These are phyloP conservation scores for Latrodectus hesperus DNA, from an alignment of 2,888 invertebrate species.

Conservation along the genomic window DNA sequence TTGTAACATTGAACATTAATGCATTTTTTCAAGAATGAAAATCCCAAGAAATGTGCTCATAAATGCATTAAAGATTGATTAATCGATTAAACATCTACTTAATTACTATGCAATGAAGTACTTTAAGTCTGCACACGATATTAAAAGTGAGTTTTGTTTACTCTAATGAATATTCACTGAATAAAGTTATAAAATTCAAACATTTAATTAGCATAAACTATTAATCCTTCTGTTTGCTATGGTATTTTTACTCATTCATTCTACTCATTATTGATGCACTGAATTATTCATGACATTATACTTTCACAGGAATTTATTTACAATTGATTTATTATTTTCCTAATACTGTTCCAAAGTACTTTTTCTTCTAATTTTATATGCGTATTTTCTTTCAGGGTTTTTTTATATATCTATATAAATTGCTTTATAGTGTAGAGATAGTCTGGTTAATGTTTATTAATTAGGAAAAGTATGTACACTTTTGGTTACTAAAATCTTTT, in stretches of 20 bases:
- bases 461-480: too few species aligned
- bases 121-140: not conserved
- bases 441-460: too few species aligned
- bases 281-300: not conserved
- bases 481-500: too few species aligned
- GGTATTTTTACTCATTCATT: not conserved
- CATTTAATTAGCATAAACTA: not conserved
- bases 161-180: conserved; percentile 1
- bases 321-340: not conserved
- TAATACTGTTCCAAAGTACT: too few species aligned
- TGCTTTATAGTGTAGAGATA: too few species aligned
- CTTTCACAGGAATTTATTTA: not conserved
- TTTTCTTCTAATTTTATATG: too few species aligned
- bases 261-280: not conserved
- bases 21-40: too few species aligned
- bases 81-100: not conserved
- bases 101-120: not conserved
- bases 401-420: too few species aligned
- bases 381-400: too few species aligned
- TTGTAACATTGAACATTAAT: too few species aligned
- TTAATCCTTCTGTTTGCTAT: not conserved
- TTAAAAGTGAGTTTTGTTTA: not conserved
- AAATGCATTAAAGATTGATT: too few species aligned
- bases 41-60: too few species aligned
- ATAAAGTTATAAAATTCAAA: not conserved